Evolutionary conservation across 2,888 invertebrate genomes (phyloP).

Genomic region (Helobdella robusta): DNA sequence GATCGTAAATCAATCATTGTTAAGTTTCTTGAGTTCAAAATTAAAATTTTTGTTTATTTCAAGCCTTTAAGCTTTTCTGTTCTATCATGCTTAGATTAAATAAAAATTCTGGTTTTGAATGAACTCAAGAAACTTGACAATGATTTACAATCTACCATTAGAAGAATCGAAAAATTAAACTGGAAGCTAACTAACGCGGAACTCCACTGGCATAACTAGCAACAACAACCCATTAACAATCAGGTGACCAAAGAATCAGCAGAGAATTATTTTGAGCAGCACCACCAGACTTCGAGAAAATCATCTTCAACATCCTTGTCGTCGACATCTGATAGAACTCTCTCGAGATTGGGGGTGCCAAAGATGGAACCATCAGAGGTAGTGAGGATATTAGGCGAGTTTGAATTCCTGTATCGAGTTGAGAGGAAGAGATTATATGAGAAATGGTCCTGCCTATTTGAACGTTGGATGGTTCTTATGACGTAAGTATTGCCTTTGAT

Average conservation of each 20-base stretch:
- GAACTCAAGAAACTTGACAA: too few species aligned
- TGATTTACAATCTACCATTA: too few species aligned
- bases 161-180: too few species aligned
- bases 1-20: too few species aligned
- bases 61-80: too few species aligned
- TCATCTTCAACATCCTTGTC: not conserved
- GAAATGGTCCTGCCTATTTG: slow-evolving; percentile 39
- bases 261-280: not conserved
- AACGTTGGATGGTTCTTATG: slow-evolving; percentile 45
- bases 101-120: too few species aligned
- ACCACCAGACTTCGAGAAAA: slow-evolving; percentile 31
- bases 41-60: too few species aligned
- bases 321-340: slow-evolving; percentile 44
- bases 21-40: too few species aligned
- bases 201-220: too few species aligned
- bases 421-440: slow-evolving; percentile 38
- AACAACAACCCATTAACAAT: not conserved
- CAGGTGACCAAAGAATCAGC: slow-evolving; percentile 5
- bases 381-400: slow-evolving; percentile 36
- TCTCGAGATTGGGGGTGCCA: slow-evolving; percentile 42
- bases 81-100: too few species aligned
- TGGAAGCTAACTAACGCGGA: too few species aligned
- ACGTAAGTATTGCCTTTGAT: slow-evolving; percentile 36
- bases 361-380: slow-evolving; percentile 43
- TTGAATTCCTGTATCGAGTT: slow-evolving; percentile 36